Base-by-base conservation (phyloP, 2,888 invertebrate species). In the Leptinotarsa haldemani region DNA sequence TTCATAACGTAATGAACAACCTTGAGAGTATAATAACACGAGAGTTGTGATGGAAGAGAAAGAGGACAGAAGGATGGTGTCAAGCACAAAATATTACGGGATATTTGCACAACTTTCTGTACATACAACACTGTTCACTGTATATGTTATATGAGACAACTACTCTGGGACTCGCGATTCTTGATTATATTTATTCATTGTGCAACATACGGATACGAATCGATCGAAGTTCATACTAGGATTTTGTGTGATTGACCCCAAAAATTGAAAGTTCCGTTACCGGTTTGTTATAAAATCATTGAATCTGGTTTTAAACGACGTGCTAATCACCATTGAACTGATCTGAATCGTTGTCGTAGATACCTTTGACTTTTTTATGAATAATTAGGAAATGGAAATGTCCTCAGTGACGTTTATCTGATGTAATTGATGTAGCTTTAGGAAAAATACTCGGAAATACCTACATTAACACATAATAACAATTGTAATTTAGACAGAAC, bases 241-340 rank as follows among this genome's bases (percentile, higher is more conserved):
- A 67, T 67, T 67, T 67, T 67, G 56, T 46, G 56, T 68, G 67
- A 68, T 68, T 68, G 68, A 56, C 68, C 68, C 47, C 20, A 48
- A 66, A 66, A 66, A n/a, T 50, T 22, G 22, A 25, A 18, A 25
- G 52, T 52, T 66, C 66, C 66, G 66, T 61, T 61, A 61, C 30
- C 61, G 61, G 61, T 61, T 61, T 12, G 40, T 61, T 61, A 61
- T n/a, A 25, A 30, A 61, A 61, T 30, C n/a, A 30, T 30, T 61
- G 25, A 22, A 40, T 61, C 61, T 61, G 30, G 40, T 61, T 30
- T 40, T 40, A n/a, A 15, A 61, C n/a, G 61, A 61, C 30, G n/a
- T 30, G n/a, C 16, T 9, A 4, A 56, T 56, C 56, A 56, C 4
- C n/a, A 18, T 30, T 61, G 3, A 61, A 25, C 12, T 4, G 7